These are phyloP conservation scores for Notoglanidium macrostoma DNA, from an alignment of 2,797 vertebrate species.

Conservation along the genomic window DNA sequence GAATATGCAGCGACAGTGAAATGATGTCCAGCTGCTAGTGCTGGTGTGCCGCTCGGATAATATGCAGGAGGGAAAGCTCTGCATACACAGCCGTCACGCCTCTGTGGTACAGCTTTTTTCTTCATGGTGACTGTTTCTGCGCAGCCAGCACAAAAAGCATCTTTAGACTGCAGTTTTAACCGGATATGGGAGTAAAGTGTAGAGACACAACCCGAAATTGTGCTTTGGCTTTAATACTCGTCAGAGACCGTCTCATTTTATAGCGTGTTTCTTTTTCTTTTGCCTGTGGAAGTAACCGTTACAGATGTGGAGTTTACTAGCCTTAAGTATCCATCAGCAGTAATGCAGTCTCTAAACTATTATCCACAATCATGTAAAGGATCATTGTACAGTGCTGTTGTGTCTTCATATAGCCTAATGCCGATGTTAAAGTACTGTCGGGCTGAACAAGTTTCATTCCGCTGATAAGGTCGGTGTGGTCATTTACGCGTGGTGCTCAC, in stretches of 20 bases:
- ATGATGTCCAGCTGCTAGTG: not conserved
- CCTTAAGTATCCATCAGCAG: not conserved
- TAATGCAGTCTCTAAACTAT: not conserved
- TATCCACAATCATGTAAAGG: not conserved
- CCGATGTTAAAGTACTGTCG: not conserved
- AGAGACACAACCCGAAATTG: not conserved
- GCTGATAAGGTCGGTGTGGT: not conserved
- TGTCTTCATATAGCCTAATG: not conserved
- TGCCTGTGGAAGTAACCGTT: not conserved
- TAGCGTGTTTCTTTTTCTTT: not conserved
- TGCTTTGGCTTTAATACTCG: not conserved
- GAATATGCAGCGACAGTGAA: conserved; percentile 16
- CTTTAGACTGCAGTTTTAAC: not conserved
- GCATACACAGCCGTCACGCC: conserved; percentile 3
- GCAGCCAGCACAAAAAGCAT: not conserved
- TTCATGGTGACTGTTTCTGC: not conserved
- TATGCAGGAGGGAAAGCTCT: not conserved
- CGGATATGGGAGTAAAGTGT: conserved; percentile 5
- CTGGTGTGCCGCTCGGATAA: not conserved
- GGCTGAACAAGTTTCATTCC: conserved; percentile 1
- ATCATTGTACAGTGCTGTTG: not conserved
- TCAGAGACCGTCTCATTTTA: conserved; percentile 10
- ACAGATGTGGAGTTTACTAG: not conserved
- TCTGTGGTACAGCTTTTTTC: conserved; percentile 21
- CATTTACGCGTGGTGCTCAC: not conserved